These are phyloP conservation scores for Flabesymbios commensalis DNA, from an alignment of 2,888 invertebrate species.

Conservation along the genomic window DNA sequence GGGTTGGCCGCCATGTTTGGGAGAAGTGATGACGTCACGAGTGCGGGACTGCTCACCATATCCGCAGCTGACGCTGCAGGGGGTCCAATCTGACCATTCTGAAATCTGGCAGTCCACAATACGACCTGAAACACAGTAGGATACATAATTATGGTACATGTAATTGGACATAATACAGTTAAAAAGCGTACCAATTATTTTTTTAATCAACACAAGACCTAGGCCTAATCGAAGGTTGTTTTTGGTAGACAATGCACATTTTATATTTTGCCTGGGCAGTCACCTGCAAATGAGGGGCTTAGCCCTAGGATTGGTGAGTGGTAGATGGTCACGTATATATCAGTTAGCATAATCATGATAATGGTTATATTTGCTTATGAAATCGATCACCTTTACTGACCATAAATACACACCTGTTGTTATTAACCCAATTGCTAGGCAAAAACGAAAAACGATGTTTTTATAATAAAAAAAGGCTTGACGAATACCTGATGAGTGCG, in stretches of 20 bases:
- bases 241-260: background rate
- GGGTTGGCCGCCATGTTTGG: conserved; percentile 77
- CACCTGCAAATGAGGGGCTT: too few species aligned
- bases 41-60: conserved; percentile 85
- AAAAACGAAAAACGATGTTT: too few species aligned
- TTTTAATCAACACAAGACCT: background rate
- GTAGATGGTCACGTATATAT: too few species aligned
- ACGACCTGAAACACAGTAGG: conserved; percentile 64
- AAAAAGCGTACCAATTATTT: background rate
- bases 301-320: too few species aligned
- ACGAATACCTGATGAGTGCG: too few species aligned
- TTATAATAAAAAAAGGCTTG: too few species aligned
- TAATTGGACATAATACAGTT: background rate
- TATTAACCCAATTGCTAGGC: too few species aligned
- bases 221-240: background rate
- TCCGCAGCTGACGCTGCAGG: conserved; percentile 86
- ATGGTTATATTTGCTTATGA: too few species aligned
- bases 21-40: conserved; percentile 76
- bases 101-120: conserved; percentile 77
- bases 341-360: too few species aligned
- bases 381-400: too few species aligned
- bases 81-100: conserved; percentile 64
- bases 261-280: too few species aligned
- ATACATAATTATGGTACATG: background rate
- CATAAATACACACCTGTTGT: too few species aligned